Percentiles rank a stretch among this genome's conserved stretches.
These are phyloP conservation scores for Nerophis lumbriciformis DNA, from an alignment of 2,113 vertebrate genomes.

Conservation along the genomic window DNA sequence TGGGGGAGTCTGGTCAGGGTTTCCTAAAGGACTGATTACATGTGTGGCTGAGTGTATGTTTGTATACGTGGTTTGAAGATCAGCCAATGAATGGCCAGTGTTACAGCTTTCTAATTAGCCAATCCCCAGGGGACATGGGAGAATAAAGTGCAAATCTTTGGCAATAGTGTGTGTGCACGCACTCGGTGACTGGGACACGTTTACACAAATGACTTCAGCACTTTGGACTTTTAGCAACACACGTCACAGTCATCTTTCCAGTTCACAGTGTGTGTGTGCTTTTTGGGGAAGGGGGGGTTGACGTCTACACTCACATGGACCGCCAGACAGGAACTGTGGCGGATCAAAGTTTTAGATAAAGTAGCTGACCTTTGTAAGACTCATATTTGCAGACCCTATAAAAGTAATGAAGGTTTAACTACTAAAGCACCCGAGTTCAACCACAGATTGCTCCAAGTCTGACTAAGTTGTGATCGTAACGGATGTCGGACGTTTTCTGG, in stretches of 20 bases:
- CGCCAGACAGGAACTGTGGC: neutral
- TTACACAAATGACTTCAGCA: slow-evolving; percentile 55
- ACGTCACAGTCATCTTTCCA: slow-evolving; percentile 5
- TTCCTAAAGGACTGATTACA: slow-evolving; percentile 18
- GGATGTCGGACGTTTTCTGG: slow-evolving; percentile 21
- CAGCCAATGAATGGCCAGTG: slow-evolving; percentile 29
- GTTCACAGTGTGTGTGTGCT: neutral
- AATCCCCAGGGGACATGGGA: slow-evolving; percentile 24
- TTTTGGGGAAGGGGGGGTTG: neutral
- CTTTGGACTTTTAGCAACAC: slow-evolving; percentile 31
- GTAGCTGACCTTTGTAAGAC: neutral
- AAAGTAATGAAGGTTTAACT: slow-evolving; percentile 3
- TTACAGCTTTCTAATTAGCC: slow-evolving; percentile 47
- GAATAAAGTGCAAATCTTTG: slow-evolving; percentile 12
- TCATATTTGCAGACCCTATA: neutral
- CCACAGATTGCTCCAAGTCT: slow-evolving; percentile 14
- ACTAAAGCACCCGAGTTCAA: neutral
- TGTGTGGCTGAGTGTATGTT: slow-evolving; percentile 9
- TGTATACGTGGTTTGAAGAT: slow-evolving; percentile 22
- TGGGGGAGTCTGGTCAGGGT: slow-evolving; percentile 23
- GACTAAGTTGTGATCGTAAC: slow-evolving; percentile 1
- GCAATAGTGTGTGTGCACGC: slow-evolving; percentile 11
- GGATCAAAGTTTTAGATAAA: slow-evolving; percentile 1
- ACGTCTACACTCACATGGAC: slow-evolving; percentile 1
- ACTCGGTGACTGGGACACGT: slow-evolving; percentile 40